Percentiles rank a stretch among this genome's conserved stretches.
phyloP scores from a whole-genome alignment of 1,140 invertebrate species.

The Hormaphis cornu region DNA sequence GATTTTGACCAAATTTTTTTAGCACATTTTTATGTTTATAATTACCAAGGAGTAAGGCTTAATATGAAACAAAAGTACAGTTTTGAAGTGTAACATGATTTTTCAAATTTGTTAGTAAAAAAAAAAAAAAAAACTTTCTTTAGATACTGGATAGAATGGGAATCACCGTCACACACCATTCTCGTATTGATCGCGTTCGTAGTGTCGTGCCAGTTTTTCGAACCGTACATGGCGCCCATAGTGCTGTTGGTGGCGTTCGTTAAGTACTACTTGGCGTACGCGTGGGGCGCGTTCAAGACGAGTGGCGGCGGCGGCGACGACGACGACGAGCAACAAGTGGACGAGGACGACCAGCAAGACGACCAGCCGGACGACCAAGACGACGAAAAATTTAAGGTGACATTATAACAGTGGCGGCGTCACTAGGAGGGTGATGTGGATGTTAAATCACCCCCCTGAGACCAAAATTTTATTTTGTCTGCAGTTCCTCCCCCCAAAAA shows the following conservation, averaged over 20 bases:
- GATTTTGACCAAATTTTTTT: no score
- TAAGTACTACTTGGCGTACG: slow-evolving; percentile 54
- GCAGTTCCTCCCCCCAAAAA: no score
- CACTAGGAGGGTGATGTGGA: no score
- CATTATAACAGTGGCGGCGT: background rate
- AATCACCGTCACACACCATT: slow-evolving; percentile 78
- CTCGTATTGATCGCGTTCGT: slow-evolving; percentile 78
- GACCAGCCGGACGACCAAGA: slow-evolving; percentile 74
- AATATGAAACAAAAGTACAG: no score
- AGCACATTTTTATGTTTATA: no score
- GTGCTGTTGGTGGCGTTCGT: slow-evolving; percentile 65
- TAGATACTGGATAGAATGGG: slow-evolving; percentile 95
- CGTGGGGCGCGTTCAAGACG: background rate
- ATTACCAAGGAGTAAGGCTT: no score
- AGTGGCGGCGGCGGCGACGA: slow-evolving; percentile 37
- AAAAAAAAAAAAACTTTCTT: no score
- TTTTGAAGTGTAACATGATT: no score
- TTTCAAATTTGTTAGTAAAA: no score
- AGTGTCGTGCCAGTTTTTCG: slow-evolving; percentile 68
- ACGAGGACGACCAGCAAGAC: slow-evolving; percentile 47
- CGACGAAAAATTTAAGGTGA: slow-evolving; percentile 63
- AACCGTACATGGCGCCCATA: slow-evolving; percentile 79
- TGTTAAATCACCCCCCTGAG: no score
- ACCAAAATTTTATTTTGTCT: no score
- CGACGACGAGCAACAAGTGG: slow-evolving; percentile 42